Evolutionary conservation across 2,797 vertebrate genomes (phyloP).

Genomic region (Heterohyrax brucei): DNA sequence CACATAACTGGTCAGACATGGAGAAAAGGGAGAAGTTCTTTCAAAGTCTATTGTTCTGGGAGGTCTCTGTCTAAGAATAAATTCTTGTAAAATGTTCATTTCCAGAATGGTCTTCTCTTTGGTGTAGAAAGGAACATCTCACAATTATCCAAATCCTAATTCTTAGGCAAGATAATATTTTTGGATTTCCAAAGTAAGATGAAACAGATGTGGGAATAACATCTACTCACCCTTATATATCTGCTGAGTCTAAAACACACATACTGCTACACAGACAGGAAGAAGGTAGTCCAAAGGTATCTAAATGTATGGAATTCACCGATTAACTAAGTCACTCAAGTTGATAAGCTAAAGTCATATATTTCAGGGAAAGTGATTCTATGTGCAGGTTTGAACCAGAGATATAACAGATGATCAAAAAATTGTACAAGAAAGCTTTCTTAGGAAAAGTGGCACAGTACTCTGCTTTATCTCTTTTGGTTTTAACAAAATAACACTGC

Average conservation of each 20-base stretch:
- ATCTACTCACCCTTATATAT: neutral
- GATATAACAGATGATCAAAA: neutral
- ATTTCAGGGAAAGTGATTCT: neutral
- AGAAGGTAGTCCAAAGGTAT: neutral
- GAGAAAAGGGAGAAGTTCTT: slow-evolving; percentile 34
- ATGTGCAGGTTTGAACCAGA: slow-evolving; percentile 22
- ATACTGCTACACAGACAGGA: neutral
- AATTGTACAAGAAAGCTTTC: slow-evolving; percentile 12
- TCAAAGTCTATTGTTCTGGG: neutral
- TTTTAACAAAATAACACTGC: neutral
- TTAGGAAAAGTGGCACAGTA: slow-evolving; percentile 1
- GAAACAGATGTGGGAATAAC: slow-evolving; percentile 12
- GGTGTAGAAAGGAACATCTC: neutral
- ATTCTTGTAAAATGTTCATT: neutral
- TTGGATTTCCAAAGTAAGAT: slow-evolving; percentile 37
- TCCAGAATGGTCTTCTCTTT: slow-evolving; percentile 37
- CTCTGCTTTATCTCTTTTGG: neutral
- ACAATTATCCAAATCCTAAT: neutral
- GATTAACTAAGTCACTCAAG: neutral
- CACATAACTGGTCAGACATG: neutral
- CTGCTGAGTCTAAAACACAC: slow-evolving; percentile 40
- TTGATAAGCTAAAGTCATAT: neutral
- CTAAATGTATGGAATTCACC: neutral
- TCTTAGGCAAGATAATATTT: neutral
- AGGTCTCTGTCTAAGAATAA: neutral